These are phyloP conservation scores for Hepsetus odoe DNA, from an alignment of 2,113 vertebrate genomes.

Conservation along the genomic window DNA sequence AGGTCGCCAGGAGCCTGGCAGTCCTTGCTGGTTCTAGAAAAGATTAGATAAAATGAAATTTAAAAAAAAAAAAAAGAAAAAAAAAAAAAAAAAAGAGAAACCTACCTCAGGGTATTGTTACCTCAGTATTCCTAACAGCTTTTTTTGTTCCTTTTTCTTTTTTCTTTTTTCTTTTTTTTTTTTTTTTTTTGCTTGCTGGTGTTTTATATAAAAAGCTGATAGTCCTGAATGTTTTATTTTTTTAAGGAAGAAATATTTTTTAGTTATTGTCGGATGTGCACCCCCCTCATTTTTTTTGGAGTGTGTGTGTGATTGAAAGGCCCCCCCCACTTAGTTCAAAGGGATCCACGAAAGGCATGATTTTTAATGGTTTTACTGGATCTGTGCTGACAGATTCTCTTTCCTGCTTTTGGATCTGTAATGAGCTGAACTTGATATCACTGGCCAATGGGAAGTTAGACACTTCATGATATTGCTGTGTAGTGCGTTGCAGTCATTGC, in stretches of 20 bases:
- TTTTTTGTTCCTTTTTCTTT: constrained; percentile 59
- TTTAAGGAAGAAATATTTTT: constrained; percentile 84
- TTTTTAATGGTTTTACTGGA: not conserved
- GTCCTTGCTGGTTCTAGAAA: constrained; percentile 72
- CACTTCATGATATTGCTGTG: constrained; percentile 49
- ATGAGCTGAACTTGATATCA: constrained; percentile 36
- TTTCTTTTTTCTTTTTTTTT: constrained; percentile 59
- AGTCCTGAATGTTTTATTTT: constrained; percentile 99
- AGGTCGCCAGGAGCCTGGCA: constrained; percentile 67
- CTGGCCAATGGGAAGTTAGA: constrained; percentile 66
- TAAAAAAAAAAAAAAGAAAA: constrained; percentile 75
- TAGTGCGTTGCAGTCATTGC: constrained; percentile 45
- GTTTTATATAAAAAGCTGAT: constrained; percentile 87
- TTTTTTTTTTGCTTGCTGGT: constrained; percentile 78
- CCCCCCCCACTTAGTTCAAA: constrained; percentile 27
- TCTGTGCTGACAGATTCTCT: constrained; percentile 13
- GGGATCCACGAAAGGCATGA: constrained; percentile 20
- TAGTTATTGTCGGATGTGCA: constrained; percentile 77
- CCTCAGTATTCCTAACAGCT: constrained; percentile 87
- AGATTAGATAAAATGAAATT: constrained; percentile 75
- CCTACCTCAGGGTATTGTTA: constrained; percentile 96
- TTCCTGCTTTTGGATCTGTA: constrained; percentile 33
- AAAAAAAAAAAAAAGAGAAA: constrained; percentile 75
- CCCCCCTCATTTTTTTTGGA: constrained; percentile 73
- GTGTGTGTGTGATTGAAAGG: constrained; percentile 50